A percentile compares a stretch with the other conserved stretches of the same genome.
phyloP scores from a whole-genome alignment of 2,797 vertebrate species.

The Otus scops region DNA sequence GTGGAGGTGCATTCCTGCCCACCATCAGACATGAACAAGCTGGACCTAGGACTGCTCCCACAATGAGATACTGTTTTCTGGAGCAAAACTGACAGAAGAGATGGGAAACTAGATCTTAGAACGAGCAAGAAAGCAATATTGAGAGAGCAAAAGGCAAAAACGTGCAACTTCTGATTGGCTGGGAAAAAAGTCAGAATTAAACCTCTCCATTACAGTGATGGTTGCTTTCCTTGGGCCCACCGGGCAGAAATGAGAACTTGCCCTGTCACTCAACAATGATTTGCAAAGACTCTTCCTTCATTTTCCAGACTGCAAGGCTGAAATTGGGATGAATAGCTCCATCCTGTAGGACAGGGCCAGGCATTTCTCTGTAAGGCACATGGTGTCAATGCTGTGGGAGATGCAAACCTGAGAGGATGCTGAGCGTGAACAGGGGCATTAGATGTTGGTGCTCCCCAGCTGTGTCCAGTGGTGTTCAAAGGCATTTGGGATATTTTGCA shows the following conservation, averaged over 20 bases:
- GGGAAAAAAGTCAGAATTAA: background rate
- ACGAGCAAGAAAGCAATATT: background rate
- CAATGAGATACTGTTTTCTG: background rate
- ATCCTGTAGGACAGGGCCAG: background rate
- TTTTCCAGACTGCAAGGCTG: background rate
- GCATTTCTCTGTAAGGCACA: background rate
- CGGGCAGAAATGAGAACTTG: background rate
- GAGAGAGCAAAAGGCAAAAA: background rate
- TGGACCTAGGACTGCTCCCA: background rate
- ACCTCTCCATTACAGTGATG: background rate
- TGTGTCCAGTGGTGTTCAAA: background rate
- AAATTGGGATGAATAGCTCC: background rate
- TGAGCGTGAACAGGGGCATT: background rate
- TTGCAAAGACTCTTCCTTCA: background rate
- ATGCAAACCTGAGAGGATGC: background rate
- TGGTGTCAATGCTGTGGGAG: fast-evolving
- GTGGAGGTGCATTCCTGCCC: background rate
- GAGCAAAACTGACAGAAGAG: background rate
- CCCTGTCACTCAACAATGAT: background rate
- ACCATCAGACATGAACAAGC: background rate
- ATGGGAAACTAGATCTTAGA: background rate
- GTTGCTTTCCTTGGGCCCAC: background rate
- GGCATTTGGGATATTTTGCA: fast-evolving
- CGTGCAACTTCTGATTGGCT: background rate
- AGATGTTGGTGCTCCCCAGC: background rate